Conservation (phyloP, 2,797 vertebrate species). For the Telmatherina bonti region DNA sequence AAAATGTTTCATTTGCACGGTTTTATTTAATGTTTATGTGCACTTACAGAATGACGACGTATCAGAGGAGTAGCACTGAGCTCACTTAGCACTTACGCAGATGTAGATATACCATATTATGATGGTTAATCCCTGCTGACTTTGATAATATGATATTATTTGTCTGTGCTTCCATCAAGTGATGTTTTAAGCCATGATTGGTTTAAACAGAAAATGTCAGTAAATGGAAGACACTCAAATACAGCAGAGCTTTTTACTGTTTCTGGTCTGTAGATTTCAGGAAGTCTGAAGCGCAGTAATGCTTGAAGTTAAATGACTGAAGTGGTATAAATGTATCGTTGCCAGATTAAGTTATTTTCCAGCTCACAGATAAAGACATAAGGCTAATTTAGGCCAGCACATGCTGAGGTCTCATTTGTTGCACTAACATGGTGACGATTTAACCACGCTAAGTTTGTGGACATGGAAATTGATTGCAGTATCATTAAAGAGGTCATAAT, state of each 20-base stretch:
- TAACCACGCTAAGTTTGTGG: conserved; percentile 10
- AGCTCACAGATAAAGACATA: too few species aligned
- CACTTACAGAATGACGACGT: conserved; percentile 14
- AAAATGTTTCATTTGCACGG: not conserved
- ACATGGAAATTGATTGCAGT: conserved; percentile 12
- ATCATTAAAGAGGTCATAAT: conserved; percentile 3
- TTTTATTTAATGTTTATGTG: conserved; percentile 20
- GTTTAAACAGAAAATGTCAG: not conserved
- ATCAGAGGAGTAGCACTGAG: not conserved
- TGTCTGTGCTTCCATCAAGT: not conserved
- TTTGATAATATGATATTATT: not conserved
- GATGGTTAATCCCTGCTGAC: not conserved
- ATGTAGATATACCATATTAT: conserved; percentile 9
- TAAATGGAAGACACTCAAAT: not conserved
- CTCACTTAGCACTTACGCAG: not conserved
- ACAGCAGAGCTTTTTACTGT: not conserved
- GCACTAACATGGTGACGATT: conserved; percentile 8
- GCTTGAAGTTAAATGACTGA: conserved; percentile 3
- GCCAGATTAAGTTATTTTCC: too few species aligned
- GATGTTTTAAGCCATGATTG: not conserved
- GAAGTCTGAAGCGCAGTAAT: conserved; percentile 10
- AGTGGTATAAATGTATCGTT: too few species aligned
- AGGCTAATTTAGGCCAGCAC: conserved; percentile 7
- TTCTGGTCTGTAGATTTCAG: conserved; percentile 21
- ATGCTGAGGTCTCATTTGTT: conserved; percentile 17